These are phyloP conservation scores for Dioctria linearis DNA, from an alignment of 2,888 invertebrate genomes.

Conservation along the genomic window DNA sequence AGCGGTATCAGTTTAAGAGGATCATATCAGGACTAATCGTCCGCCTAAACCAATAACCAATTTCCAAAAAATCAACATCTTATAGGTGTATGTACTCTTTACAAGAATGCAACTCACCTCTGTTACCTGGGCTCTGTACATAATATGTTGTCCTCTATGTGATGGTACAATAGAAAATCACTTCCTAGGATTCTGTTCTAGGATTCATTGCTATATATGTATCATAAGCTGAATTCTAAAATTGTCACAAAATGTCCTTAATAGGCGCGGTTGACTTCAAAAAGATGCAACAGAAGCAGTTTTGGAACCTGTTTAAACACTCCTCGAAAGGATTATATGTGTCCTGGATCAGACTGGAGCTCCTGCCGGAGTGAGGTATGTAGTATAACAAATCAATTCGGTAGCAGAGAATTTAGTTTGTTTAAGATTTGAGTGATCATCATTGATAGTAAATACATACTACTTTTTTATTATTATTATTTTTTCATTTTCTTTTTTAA, in stretches of 20 bases:
- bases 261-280: constrained; percentile 34
- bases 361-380: not conserved
- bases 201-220: constrained; percentile 19
- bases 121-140: not conserved
- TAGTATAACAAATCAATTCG: not conserved
- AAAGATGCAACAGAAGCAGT: constrained; percentile 3
- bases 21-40: constrained; percentile 15
- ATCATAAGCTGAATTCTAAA: constrained; percentile 35
- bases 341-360: not conserved
- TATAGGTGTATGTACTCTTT: not conserved
- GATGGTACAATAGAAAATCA: not conserved
- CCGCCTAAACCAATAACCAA: constrained; percentile 19
- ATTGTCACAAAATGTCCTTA: constrained; percentile 18
- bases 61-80: constrained; percentile 33
- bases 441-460: not conserved
- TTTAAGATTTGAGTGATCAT: constrained; percentile 4
- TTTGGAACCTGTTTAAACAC: constrained; percentile 37
- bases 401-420: not conserved
- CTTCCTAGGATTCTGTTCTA: constrained; percentile 36
- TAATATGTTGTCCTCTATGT: not conserved
- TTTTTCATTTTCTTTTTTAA: too few species aligned
- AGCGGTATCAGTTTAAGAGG: constrained; percentile 35
- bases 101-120: not conserved
- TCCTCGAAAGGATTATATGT: constrained; percentile 34
- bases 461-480: too few species aligned